Conservation (phyloP, 2,113 vertebrate species). For the Pygoscelis adeliae region DNA sequence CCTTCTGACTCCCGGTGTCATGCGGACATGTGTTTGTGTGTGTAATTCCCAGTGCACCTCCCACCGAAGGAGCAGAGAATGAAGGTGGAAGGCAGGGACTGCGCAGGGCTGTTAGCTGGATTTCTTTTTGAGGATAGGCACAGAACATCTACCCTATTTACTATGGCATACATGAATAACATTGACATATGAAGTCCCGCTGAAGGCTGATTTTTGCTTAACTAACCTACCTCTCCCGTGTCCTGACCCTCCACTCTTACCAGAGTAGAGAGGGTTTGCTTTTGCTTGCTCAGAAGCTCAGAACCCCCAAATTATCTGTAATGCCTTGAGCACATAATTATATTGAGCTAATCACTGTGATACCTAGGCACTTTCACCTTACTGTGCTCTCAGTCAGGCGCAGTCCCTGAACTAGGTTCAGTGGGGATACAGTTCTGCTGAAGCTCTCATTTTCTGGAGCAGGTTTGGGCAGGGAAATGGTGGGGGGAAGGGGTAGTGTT, state of each 20-base stretch:
- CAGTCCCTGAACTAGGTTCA: not conserved
- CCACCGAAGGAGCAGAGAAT: not conserved
- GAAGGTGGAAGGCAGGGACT: not conserved
- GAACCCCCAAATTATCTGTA: conserved; percentile 11
- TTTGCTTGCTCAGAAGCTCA: not conserved
- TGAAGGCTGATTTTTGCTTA: not conserved
- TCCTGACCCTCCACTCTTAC: not conserved
- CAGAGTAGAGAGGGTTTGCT: not conserved
- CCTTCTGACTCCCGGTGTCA: not conserved
- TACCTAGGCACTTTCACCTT: not conserved
- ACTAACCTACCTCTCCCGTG: not conserved
- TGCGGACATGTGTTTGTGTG: not conserved
- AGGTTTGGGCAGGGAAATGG: not conserved
- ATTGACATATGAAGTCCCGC: not conserved
- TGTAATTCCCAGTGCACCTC: not conserved
- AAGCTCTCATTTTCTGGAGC: not conserved
- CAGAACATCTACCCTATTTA: not conserved
- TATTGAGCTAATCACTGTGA: not conserved
- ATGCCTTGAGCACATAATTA: conserved; percentile 15
- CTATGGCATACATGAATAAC: not conserved
- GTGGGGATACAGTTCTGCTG: not conserved
- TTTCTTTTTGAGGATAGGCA: not conserved
- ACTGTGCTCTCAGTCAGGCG: not conserved
- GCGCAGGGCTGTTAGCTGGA: not conserved
- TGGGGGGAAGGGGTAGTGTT: not conserved